Evolutionary conservation across 2,888 invertebrate species (phyloP), one percentile per base, ranked within the genome.

Genomic region (Volucella bombylans): DNA sequence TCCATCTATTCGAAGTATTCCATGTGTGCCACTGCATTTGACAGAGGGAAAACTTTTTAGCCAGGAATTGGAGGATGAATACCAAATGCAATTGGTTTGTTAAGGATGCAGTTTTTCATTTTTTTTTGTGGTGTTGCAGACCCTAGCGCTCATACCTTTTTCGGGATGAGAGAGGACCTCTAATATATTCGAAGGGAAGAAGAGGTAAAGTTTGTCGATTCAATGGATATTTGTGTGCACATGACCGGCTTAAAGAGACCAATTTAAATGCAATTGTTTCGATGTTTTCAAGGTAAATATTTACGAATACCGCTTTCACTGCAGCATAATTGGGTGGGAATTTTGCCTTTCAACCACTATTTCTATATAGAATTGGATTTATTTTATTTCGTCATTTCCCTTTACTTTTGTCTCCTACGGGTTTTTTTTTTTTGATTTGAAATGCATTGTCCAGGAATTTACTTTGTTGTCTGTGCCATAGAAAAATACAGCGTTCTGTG

Each of bases 221-320:
- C 65, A 74, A 74, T 68, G 57, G 62, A 50, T 55, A 72, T 61
- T 62, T 47, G 15, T 41, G 61, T 64, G 41, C 52, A 54, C 52
- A 54, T 23, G 50, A 47, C 59, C 68, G 41, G 38, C 62, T 80
- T 80, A 50, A 80, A 80, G 68, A 49, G 62, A 64, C 55, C 80
- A 74, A 74, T 81, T 74, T 81, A 81, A 81, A 81, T 81, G 68
- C 80, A 81, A 81, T 81, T 81, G 80, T 81, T 68, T 57, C 62
- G 49, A 45, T 81, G 68, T 68, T 68, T 73, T 64, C 43, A 55
- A 59, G 74, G 80, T 64, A 81, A 81, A 74, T 57, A 74, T 81
- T 81, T 74, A 55, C 31, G 31, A 31, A 31, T 1, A 31, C 61
- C 67, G 72, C 65, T 72, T 38, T 59, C 45, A 45, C 41, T 78